These are phyloP conservation scores for Muntiacus reevesi DNA, from an alignment of 2,113 vertebrate genomes.

Conservation along the genomic window DNA sequence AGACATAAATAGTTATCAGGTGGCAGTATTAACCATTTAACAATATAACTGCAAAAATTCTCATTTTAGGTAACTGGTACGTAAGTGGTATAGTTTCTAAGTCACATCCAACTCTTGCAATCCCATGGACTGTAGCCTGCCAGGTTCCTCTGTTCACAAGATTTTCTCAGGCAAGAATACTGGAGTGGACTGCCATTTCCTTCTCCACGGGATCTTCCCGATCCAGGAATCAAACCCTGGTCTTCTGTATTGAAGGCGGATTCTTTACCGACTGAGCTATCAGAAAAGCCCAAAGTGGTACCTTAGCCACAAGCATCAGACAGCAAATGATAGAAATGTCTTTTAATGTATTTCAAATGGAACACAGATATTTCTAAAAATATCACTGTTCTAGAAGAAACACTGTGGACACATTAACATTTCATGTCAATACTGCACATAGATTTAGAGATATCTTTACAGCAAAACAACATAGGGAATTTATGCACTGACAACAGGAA, in stretches of 20 bases:
- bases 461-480: neutral
- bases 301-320: neutral
- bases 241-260: neutral
- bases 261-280: neutral
- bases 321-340: neutral
- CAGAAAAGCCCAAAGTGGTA: neutral
- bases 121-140: neutral
- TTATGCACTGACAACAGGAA: neutral
- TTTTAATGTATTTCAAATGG: neutral
- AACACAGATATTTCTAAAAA: constrained; percentile 10
- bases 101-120: neutral
- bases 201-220: neutral
- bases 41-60: neutral
- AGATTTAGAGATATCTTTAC: neutral
- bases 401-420: neutral
- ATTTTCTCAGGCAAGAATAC: neutral
- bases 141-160: neutral
- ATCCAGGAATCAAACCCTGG: neutral
- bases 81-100: neutral
- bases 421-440: neutral
- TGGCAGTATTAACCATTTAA: neutral
- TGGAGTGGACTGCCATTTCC: neutral
- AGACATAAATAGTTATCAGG: neutral
- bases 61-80: neutral
- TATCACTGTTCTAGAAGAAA: neutral